Percentiles rank a stretch among this genome's conserved stretches.
phyloP scores from a whole-genome alignment of 2,113 vertebrate genomes.

The Riparia riparia region DNA sequence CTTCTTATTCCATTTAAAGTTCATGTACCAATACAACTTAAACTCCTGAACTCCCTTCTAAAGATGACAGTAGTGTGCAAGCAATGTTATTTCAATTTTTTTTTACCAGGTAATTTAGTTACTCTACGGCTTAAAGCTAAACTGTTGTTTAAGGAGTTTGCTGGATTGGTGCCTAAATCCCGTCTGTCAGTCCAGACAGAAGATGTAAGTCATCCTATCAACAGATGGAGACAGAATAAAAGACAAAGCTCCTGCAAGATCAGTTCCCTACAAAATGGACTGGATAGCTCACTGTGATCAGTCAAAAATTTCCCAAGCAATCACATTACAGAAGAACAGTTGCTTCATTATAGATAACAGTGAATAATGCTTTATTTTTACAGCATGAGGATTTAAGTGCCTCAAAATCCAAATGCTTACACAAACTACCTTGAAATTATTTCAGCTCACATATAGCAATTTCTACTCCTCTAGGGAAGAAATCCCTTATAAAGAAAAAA shows the following conservation, averaged over 20 bases:
- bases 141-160: conserved; percentile 30
- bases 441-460: background rate
- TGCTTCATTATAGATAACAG: conserved; percentile 4
- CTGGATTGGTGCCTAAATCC: conserved; percentile 42
- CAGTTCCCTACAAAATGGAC: background rate
- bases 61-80: background rate
- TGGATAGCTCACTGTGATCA: background rate
- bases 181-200: conserved; percentile 51
- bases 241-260: conserved; percentile 26
- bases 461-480: background rate
- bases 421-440: background rate
- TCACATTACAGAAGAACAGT: conserved; percentile 2
- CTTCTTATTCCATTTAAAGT: background rate
- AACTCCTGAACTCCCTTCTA: background rate
- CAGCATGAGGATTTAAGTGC: background rate
- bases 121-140: conserved; percentile 15
- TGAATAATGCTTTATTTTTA: conserved; percentile 6
- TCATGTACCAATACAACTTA: background rate
- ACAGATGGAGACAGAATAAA: conserved; percentile 56
- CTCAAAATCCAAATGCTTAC: background rate
- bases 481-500: background rate
- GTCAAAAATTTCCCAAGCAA: conserved; percentile 42
- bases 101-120: conserved; percentile 21
- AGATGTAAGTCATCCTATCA: conserved; percentile 40
- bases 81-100: background rate